Conservation (phyloP, 2,113 vertebrate species). For the Sclerurus mexicanus region DNA sequence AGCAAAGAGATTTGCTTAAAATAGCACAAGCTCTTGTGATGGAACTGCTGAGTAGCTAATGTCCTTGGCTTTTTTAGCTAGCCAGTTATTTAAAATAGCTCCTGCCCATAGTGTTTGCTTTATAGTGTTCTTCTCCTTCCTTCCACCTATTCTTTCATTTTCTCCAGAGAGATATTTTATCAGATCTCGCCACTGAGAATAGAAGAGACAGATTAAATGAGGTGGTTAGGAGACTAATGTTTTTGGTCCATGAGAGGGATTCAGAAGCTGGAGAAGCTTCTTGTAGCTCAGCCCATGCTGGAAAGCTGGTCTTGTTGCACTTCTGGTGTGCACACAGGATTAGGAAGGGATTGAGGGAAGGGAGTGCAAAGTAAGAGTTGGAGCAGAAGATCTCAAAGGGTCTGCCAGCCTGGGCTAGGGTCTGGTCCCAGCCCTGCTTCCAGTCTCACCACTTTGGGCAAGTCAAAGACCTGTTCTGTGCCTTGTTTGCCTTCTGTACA, state of each 20-base stretch:
- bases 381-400: not conserved
- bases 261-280: not conserved
- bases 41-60: slow-evolving; percentile 69
- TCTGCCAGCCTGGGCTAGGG: not conserved
- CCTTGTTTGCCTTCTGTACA: not conserved
- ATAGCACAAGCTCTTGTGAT: slow-evolving; percentile 47
- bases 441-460: not conserved
- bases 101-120: slow-evolving; percentile 61
- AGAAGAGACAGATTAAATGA: slow-evolving; percentile 23
- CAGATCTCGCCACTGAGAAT: not conserved
- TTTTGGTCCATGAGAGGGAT: not conserved
- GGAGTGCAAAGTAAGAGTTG: not conserved
- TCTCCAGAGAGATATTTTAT: slow-evolving; percentile 53
- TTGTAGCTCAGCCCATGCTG: not conserved
- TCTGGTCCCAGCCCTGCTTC: not conserved
- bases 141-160: slow-evolving; percentile 49
- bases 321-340: not conserved
- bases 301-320: not conserved
- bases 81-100: slow-evolving; percentile 69
- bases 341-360: not conserved
- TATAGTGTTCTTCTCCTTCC: slow-evolving; percentile 54
- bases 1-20: slow-evolving; percentile 45
- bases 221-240: not conserved
- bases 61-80: slow-evolving; percentile 67
- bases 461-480: not conserved